A percentile compares a stretch with the other conserved stretches of the same genome.
phyloP scores from a whole-genome alignment of 2,797 vertebrate species.

The Triplophysa yarkandensis region DNA sequence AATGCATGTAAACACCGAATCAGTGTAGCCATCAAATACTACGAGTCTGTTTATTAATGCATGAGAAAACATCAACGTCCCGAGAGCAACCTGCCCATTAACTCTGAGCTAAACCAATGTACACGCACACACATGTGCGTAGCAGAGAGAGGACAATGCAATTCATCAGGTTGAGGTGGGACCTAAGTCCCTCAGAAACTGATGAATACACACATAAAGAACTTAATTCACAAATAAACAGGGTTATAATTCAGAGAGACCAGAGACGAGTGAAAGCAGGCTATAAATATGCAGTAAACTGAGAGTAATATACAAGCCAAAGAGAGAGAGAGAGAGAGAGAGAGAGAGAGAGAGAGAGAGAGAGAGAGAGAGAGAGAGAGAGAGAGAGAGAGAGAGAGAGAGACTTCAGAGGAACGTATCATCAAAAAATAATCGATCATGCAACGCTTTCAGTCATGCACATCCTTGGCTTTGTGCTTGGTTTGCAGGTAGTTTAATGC shows the following conservation, averaged over 20 bases:
- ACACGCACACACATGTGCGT: slow-evolving; percentile 39
- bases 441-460: slow-evolving; percentile 26
- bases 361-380: slow-evolving; percentile 17
- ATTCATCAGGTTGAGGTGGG: slow-evolving; percentile 70
- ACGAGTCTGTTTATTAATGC: slow-evolving; percentile 2
- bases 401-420: not conserved
- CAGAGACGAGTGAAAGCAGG: slow-evolving; percentile 56
- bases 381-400: slow-evolving; percentile 14
- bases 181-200: slow-evolving; percentile 64
- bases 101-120: not conserved
- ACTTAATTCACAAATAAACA: slow-evolving; percentile 78
- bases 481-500: not conserved
- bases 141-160: slow-evolving; percentile 39
- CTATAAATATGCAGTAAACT: slow-evolving; percentile 67
- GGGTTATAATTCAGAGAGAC: slow-evolving; percentile 63
- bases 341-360: slow-evolving; percentile 12
- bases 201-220: slow-evolving; percentile 74
- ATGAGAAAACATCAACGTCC: slow-evolving; percentile 22
- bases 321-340: slow-evolving; percentile 16
- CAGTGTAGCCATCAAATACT: not conserved
- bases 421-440: slow-evolving; percentile 22
- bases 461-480: not conserved
- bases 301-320: slow-evolving; percentile 48
- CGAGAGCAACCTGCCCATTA: slow-evolving; percentile 21
- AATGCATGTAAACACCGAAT: not conserved